phyloP scores from a whole-genome alignment of 2,888 invertebrate species.

The Selenia dentaria region DNA sequence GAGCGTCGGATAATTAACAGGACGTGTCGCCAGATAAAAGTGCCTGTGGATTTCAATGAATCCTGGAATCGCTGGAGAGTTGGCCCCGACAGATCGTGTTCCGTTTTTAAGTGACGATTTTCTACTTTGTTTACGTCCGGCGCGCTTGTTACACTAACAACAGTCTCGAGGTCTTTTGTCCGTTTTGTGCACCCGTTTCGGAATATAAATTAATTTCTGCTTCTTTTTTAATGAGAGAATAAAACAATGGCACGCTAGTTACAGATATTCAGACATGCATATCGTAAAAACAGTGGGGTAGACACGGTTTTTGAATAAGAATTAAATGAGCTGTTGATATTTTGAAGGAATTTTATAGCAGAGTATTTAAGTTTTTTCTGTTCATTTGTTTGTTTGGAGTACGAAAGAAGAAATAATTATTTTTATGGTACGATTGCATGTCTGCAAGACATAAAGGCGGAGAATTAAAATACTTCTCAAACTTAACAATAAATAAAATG shows the following conservation, averaged over 20 bases:
- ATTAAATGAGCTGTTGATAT: constrained; percentile 16
- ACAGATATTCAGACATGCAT: constrained; percentile 18
- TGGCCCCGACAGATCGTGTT: constrained; percentile 53
- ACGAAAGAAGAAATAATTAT: neutral
- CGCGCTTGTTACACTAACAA: constrained; percentile 56
- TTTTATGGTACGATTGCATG: constrained; percentile 5
- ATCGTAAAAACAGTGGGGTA: constrained; percentile 17
- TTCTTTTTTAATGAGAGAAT: constrained; percentile 43
- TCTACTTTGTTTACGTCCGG: constrained; percentile 65
- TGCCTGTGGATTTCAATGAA: constrained; percentile 75
- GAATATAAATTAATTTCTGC: constrained; percentile 54
- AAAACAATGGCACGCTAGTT: constrained; percentile 27
- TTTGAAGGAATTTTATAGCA: constrained; percentile 7
- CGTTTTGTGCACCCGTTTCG: constrained; percentile 48
- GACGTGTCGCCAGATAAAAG: constrained; percentile 81
- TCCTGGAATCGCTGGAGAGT: constrained; percentile 61
- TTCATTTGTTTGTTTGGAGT: neutral
- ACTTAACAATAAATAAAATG: too few species aligned
- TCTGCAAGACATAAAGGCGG: neutral
- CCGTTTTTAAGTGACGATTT: constrained; percentile 70
- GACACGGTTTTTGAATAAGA: constrained; percentile 10
- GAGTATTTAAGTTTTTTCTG: neutral
- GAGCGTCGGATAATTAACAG: constrained; percentile 82
- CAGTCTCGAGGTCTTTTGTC: constrained; percentile 36
- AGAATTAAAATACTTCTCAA: too few species aligned